A percentile compares a stretch with the other conserved stretches of the same genome.
Conservation (phyloP, 23 tunicate species). For the Ascidia mentula region DNA sequence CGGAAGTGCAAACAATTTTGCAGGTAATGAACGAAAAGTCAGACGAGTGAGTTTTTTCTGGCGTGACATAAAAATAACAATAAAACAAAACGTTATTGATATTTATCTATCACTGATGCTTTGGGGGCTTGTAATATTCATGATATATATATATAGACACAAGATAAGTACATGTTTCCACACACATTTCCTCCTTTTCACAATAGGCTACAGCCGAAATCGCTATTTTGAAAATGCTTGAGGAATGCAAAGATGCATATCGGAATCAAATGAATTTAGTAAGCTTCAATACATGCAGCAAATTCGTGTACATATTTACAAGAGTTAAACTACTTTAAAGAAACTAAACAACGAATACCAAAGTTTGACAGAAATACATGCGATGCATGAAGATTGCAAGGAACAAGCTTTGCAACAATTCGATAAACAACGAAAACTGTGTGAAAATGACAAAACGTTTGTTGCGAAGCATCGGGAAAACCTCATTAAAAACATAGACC, state of each 20-base stretch:
- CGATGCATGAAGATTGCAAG: not conserved
- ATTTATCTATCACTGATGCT: too few relatives aligned
- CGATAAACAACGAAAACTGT: not conserved
- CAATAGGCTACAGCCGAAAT: not conserved
- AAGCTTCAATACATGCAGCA: not conserved
- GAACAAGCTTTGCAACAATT: not conserved
- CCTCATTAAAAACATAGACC: not conserved
- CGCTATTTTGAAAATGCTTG: not conserved
- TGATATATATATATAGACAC: too few relatives aligned
- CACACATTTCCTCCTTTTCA: not conserved
- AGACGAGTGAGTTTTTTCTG: too few relatives aligned
- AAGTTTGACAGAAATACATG: not conserved
- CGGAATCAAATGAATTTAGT: not conserved
- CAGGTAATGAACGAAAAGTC: too few relatives aligned
- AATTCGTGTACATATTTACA: not conserved
- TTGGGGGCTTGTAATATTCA: too few relatives aligned
- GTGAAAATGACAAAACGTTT: not conserved
- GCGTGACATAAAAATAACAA: too few relatives aligned
- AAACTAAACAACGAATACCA: not conserved
- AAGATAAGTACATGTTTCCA: not conserved
- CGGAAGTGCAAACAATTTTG: slow-evolving; percentile 32
- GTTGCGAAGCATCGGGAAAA: not conserved
- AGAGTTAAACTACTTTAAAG: not conserved
- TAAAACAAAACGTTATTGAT: too few relatives aligned
- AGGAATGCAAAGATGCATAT: not conserved